These are phyloP conservation scores for Doryteuthis pealeii DNA, from an alignment of 1,140 invertebrate species.

Conservation along the genomic window DNA sequence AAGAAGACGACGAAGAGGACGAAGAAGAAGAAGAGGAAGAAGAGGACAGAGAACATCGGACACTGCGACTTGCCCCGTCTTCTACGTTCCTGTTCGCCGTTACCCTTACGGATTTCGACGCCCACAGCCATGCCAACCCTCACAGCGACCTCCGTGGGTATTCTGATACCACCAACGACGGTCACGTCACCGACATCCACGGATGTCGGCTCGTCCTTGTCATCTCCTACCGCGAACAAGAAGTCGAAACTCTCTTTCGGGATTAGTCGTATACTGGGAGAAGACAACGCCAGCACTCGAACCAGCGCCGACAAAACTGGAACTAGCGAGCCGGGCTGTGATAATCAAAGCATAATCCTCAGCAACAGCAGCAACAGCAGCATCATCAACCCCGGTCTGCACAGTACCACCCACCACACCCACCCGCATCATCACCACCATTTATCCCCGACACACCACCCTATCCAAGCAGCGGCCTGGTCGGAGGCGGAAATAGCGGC, in stretches of 20 bases:
- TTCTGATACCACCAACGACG: neutral
- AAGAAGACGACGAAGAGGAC: no score
- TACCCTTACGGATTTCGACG: neutral
- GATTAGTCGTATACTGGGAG: neutral
- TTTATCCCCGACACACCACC: neutral
- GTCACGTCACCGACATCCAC: neutral
- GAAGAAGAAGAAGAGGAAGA: no score
- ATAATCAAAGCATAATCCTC: neutral
- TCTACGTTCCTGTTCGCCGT: neutral
- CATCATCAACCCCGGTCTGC: neutral
- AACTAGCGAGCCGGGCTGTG: neutral
- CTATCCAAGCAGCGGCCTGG: neutral
- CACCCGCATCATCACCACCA: neutral
- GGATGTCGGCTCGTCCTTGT: neutral
- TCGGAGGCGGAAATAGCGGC: no score
- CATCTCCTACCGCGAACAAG: neutral
- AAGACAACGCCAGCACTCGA: neutral
- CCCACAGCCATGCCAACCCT: neutral
- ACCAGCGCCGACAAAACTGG: neutral
- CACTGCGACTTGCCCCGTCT: neutral
- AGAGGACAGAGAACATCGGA: no score
- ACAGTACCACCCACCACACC: neutral
- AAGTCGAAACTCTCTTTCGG: slow-evolving; percentile 1
- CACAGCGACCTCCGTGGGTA: neutral
- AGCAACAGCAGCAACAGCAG: neutral